A percentile compares a stretch with the other conserved stretches of the same genome.
Conservation (phyloP, 2,888 invertebrate species). For the Caenorhabditis zanzibari region DNA sequence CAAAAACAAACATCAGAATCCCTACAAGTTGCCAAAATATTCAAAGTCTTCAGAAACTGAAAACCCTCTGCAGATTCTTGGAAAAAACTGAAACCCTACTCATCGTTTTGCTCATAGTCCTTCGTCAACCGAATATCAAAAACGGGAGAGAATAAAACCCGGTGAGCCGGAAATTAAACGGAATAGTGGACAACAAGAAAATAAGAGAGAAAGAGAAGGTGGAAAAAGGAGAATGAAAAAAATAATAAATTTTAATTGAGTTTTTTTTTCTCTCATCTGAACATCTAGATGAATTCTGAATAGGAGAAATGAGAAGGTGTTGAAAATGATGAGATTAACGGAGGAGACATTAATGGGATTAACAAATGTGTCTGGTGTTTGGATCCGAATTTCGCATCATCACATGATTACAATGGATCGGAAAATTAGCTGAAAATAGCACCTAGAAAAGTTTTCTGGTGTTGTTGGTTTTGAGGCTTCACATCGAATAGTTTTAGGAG, state of each 20-base stretch:
- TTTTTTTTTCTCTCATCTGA: background rate
- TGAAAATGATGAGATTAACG: background rate
- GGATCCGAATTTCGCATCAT: background rate
- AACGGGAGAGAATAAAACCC: conserved; percentile 4
- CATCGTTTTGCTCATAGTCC: background rate
- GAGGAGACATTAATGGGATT: background rate
- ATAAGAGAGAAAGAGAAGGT: background rate
- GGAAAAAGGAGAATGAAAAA: background rate
- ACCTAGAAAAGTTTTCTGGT: too few relatives aligned
- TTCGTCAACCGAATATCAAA: conserved; percentile 14
- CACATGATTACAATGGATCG: background rate
- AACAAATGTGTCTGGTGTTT: background rate
- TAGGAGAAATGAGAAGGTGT: background rate
- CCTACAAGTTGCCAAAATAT: too few relatives aligned
- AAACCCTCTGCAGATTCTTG: background rate
- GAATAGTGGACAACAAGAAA: background rate
- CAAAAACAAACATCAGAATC: too few relatives aligned
- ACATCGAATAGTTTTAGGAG: too few relatives aligned
- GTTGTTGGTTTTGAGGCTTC: too few relatives aligned
- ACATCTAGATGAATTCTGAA: background rate
- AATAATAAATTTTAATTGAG: conserved; percentile 33
- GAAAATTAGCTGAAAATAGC: too few relatives aligned
- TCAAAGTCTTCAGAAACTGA: too few relatives aligned
- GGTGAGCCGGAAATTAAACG: conserved; percentile 31
- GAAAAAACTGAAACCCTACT: background rate